Percentiles rank a stretch among this genome's conserved stretches.
Conservation (phyloP, 35 echinoderm and acorn worm species). For the Lytechinus variegatus region DNA sequence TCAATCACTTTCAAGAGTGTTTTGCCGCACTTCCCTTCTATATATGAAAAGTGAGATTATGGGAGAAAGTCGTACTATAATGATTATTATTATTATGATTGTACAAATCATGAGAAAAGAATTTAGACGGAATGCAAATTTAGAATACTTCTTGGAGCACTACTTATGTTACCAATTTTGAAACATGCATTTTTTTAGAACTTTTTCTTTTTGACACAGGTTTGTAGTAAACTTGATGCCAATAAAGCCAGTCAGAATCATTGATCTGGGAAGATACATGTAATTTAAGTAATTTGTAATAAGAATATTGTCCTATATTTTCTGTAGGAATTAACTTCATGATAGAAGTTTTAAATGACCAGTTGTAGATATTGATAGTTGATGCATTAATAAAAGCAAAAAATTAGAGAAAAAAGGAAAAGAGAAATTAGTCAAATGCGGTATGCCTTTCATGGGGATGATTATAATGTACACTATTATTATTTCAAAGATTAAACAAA, state of each 20-base stretch:
- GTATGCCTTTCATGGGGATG: background rate
- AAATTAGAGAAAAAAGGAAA: background rate
- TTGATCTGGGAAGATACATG: no score
- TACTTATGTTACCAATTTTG: background rate
- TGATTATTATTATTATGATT: background rate
- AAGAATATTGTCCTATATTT: background rate
- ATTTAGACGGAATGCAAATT: background rate
- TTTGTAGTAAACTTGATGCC: no score
- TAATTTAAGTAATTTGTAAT: background rate
- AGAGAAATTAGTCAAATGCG: background rate
- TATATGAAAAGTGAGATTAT: background rate
- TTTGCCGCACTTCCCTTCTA: background rate
- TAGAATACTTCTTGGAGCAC: background rate
- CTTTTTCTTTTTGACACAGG: background rate
- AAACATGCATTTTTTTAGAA: background rate
- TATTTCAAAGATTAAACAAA: background rate
- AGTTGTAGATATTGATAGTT: background rate
- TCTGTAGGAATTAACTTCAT: background rate
- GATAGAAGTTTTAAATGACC: background rate
- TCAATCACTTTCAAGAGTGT: background rate
- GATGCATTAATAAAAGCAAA: background rate
- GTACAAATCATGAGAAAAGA: background rate
- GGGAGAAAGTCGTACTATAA: background rate
- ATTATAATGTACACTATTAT: background rate
- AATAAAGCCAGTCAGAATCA: no score